These are phyloP conservation scores for Drosophila algonquin DNA, from an alignment of 2,888 invertebrate genomes.

Conservation along the genomic window DNA sequence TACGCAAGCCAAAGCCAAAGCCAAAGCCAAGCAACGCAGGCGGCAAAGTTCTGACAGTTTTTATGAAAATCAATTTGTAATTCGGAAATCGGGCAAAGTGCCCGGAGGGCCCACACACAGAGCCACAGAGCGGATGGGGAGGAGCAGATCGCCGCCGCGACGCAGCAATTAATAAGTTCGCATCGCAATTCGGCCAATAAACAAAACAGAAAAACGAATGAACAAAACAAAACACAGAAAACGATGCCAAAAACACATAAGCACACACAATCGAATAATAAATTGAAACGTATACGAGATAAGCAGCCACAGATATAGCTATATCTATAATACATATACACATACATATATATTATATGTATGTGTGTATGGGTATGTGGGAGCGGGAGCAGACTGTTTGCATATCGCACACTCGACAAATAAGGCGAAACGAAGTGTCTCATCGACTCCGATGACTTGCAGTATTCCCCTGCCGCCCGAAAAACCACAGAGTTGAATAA, in stretches of 20 bases:
- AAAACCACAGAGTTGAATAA: not conserved
- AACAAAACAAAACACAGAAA: slow-evolving; percentile 7
- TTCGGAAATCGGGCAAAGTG: slow-evolving; percentile 53
- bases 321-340: not conserved
- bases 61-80: slow-evolving; percentile 52
- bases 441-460: slow-evolving; percentile 40
- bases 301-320: slow-evolving; percentile 24
- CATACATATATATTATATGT: not conserved
- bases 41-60: slow-evolving; percentile 2
- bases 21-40: not conserved
- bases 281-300: slow-evolving; percentile 31
- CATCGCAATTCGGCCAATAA: slow-evolving; percentile 71
- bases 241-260: slow-evolving; percentile 9
- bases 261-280: slow-evolving; percentile 41
- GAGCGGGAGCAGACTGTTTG: slow-evolving; percentile 11
- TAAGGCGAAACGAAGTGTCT: slow-evolving; percentile 56
- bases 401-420: slow-evolving; percentile 18
- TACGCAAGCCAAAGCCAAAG: slow-evolving; percentile 3
- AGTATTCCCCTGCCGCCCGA: not conserved
- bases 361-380: not conserved
- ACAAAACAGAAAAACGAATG: slow-evolving; percentile 49
- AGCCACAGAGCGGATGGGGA: not conserved
- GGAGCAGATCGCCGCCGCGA: slow-evolving; percentile 5
- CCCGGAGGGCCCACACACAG: slow-evolving; percentile 46
- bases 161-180: slow-evolving; percentile 69